Percentiles rank a stretch among this genome's conserved stretches.
phyloP scores from a whole-genome alignment of 2,888 invertebrate species.

The Cabera pusaria region DNA sequence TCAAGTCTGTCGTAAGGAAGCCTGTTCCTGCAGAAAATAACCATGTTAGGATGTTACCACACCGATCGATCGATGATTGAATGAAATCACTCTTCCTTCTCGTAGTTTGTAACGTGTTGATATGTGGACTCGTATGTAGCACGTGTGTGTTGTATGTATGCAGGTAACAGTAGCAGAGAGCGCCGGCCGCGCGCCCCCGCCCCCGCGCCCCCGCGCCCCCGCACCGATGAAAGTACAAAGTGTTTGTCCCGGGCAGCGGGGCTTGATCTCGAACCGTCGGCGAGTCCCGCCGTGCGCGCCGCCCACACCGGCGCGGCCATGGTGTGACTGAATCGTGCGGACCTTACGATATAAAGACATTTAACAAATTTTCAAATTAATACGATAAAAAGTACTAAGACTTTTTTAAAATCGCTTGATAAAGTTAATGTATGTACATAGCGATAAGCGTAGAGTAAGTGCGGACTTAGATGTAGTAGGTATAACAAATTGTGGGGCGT shows the following conservation, averaged over 20 bases:
- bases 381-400: slow-evolving; percentile 79
- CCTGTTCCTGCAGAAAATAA: too few relatives aligned
- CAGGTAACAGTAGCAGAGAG: too few relatives aligned
- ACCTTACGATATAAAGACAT: slow-evolving; percentile 76
- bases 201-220: slow-evolving; percentile 17
- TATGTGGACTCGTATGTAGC: too few relatives aligned
- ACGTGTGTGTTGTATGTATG: too few relatives aligned
- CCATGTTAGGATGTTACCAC: too few relatives aligned
- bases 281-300: slow-evolving; percentile 1
- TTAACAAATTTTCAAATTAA: slow-evolving; percentile 83
- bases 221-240: slow-evolving; percentile 29
- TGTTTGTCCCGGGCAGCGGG: slow-evolving; percentile 13
- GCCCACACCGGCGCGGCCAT: slow-evolving; percentile 24
- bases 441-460: slow-evolving; percentile 74
- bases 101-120: too few relatives aligned
- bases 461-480: slow-evolving; percentile 80
- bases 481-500: slow-evolving; percentile 78
- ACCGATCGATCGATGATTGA: too few relatives aligned
- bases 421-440: slow-evolving; percentile 79
- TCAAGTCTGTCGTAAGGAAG: too few relatives aligned
- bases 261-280: slow-evolving; percentile 8
- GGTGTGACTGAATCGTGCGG: slow-evolving; percentile 79
- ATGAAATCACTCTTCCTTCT: too few relatives aligned
- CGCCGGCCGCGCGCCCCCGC: background rate
- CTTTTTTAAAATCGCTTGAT: slow-evolving; percentile 78